Evolutionary conservation across 2,888 invertebrate species (phyloP).

Genomic region (Chrysomela aeneicollis): DNA sequence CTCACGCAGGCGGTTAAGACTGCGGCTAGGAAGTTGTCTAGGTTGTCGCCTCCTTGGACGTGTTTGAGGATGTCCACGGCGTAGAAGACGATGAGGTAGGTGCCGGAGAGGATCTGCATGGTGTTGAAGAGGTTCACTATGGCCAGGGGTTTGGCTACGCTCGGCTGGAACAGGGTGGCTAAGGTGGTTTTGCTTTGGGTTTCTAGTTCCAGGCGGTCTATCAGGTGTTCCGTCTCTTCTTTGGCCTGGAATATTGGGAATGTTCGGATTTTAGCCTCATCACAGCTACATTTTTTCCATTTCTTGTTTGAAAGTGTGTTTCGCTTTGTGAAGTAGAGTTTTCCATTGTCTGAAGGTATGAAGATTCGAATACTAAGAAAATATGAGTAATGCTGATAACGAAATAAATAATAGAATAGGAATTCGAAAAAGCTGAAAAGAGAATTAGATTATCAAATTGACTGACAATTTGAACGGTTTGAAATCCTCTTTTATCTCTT

Average conservation of each 20-base stretch:
- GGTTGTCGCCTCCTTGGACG: slow-evolving; percentile 59
- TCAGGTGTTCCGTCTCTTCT: slow-evolving; percentile 70
- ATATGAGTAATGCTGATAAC: too few species aligned
- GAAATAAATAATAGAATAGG: slow-evolving; percentile 19
- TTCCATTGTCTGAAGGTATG: too few species aligned
- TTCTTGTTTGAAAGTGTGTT: too few species aligned
- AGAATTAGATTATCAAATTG: background rate
- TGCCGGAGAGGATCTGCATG: slow-evolving; percentile 77
- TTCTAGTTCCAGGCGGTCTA: slow-evolving; percentile 69
- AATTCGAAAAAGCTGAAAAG: background rate
- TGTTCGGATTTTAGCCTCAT: too few species aligned
- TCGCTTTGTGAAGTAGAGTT: too few species aligned
- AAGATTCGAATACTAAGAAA: too few species aligned
- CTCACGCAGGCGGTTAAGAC: slow-evolving; percentile 75
- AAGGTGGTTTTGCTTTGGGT: slow-evolving; percentile 48
- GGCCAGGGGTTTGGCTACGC: slow-evolving; percentile 75
- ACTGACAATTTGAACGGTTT: too few species aligned
- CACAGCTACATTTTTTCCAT: too few species aligned
- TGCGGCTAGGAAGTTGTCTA: slow-evolving; percentile 68
- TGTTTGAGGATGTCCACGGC: slow-evolving; percentile 76
- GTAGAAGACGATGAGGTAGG: slow-evolving; percentile 80
- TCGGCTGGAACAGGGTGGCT: slow-evolving; percentile 63
- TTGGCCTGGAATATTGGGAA: slow-evolving; percentile 62
- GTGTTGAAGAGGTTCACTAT: slow-evolving; percentile 78
- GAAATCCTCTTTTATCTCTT: too few species aligned